Base-by-base conservation (phyloP, 2,113 vertebrate genomes). In the Cebus imitator region DNA sequence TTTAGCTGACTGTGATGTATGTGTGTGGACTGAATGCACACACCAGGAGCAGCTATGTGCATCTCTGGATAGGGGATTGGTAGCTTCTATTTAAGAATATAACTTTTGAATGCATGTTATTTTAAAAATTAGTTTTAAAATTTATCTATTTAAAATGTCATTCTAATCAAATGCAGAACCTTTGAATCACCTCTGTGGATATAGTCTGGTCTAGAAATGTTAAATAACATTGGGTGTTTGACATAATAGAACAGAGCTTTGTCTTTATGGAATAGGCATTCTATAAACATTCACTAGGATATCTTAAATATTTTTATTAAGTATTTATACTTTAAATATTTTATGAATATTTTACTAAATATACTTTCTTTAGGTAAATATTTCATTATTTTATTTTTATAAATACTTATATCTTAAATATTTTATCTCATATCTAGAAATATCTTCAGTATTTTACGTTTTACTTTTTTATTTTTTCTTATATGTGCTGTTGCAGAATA, bases 191-290 rank as follows among this genome's bases (percentile, higher is more conserved):
- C 50, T 93, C 5, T 90, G 20, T 58, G 27, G 61, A 88, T 88
- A 35, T 76, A 57, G 45, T 66, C 64, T 97, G 50, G 57, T 93
- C 32, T 95, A 87, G 55, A 75, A 94, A 90, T 94, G 58, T 81
- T 78, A 48, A 94, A 35, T 92, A 94, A 37, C 30, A 52, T 52
- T 37, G 45, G 18, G 37, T 72, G 20, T 58, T 93, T 84, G 30
- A 76, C 37, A 32, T 82, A 78, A 35, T 27, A 40, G 64, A 97
- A 52, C 3, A 92, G 89, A 73, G 30, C 30, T 75, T 92, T 90
- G 64, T 92, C 30, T 78, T 45, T 45, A 32, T 78, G 27, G 27
- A 75, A 32, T 82, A 80, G 57, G 4, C 32, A 73, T 90, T 94
- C 35, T 18, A 25, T 92, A 90, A 76, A 48, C 92, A 57, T 73